These are phyloP conservation scores for Penaeus chinensis DNA, from an alignment of 1,140 invertebrate genomes.

Conservation along the genomic window DNA sequence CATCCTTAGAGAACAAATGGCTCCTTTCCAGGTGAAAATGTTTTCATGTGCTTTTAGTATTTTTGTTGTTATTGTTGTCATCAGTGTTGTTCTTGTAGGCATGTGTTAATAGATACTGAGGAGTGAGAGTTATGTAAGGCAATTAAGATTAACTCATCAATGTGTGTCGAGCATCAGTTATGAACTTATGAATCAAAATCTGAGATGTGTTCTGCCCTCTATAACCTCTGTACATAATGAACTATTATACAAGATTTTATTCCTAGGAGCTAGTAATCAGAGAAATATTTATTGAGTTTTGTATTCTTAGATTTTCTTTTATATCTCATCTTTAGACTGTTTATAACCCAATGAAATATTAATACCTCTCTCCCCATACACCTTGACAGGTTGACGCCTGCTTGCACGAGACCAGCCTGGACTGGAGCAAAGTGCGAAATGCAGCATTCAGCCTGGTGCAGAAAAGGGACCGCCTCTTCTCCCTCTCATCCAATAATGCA, in stretches of 20 bases:
- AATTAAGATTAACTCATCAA: no score
- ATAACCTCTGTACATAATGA: no score
- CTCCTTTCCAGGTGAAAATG: constrained; percentile 95
- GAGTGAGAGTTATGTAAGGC: no score
- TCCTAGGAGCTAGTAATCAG: no score
- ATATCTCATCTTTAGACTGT: neutral
- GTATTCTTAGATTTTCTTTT: neutral
- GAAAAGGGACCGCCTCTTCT: constrained; percentile 87
- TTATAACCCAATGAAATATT: neutral
- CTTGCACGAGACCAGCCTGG: constrained; percentile 71
- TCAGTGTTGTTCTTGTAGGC: no score
- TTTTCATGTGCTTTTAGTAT: constrained; percentile 64
- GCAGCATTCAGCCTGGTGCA: constrained; percentile 86
- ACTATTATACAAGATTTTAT: no score
- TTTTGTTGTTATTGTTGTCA: neutral
- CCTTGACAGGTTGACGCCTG: constrained; percentile 72
- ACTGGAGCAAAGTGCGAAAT: constrained; percentile 70
- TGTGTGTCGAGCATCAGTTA: no score
- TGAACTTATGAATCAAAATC: no score
- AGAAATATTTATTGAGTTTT: no score
- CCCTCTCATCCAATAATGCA: constrained; percentile 89
- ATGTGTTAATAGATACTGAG: no score
- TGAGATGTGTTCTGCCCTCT: no score
- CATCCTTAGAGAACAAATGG: constrained; percentile 96
- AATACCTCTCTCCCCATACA: no score